Base-by-base conservation (phyloP, 1,140 invertebrate species). In the Telenomus remus region DNA sequence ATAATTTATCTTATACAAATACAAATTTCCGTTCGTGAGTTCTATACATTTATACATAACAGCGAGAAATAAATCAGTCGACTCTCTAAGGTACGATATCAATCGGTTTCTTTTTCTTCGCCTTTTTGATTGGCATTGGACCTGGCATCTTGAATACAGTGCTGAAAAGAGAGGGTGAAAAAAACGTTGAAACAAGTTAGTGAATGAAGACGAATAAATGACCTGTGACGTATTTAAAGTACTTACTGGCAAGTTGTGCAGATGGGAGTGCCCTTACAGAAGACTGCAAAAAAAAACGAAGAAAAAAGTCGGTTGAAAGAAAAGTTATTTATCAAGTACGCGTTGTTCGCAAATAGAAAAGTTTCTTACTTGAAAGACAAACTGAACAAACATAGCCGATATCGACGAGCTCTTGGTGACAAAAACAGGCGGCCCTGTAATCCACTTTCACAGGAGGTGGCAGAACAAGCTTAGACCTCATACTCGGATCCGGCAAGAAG, bases 351-450 rank as follows among this genome's bases (percentile, higher is more conserved):
- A 80, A 85, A 87, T 69, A 87, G 84, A 84, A 81, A 82, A 77
- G 76, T 78, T 74, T 89, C 92, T 91, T 89, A 97, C 95, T 96
- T 81, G 97, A 98, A 16, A 99, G 89, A 89, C 98, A 99, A 63
- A 99, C 95, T 4, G 98, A 99, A 87, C 97, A 99, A 11, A 99
- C 97, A 87, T 95, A 98, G 55, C 97, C 98, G 80, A 98, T 95
- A 81, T 98, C 97, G 48, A 99, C 94, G 33, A 99, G 90, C 80
- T 97, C 95, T n/a, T 97, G 89, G 88, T 99, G 98, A 84, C 98
- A 99, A 89, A 99, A 99, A 87, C 98, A 99, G 0, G 97, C 97
- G 14, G 98, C 97, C 78, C 97, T 89, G 85, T 98, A 98, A 87
- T 98, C 97, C 9, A 99, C 96, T 77, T 96, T 95, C 0, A 94